Base-by-base conservation (phyloP, 2,888 invertebrate species). In the Tiliacea aurago region DNA sequence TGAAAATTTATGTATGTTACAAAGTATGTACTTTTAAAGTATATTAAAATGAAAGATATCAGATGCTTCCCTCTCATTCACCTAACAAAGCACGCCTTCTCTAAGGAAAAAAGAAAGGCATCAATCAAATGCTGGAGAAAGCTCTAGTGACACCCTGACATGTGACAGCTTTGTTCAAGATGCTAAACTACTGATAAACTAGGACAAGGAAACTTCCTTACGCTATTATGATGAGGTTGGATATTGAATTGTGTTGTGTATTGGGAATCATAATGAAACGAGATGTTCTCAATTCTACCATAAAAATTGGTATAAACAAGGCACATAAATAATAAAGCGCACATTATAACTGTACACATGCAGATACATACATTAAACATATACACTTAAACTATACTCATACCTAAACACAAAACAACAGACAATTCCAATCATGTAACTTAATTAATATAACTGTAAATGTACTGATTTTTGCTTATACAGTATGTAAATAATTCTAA, bases 91-190 rank as follows among this genome's bases (percentile, higher is more conserved):
- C 49, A 23, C 6, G 33, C 20, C 4, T 37, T 23, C 23, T 4
- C 18, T 7, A 45, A 13, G 13, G 20, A 11, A 43, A 11, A 43
- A 51, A 47, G 61, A 49, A 33, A 49, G 23, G 13, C 47, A 53
- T 75, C 41, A 76, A 76, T 76, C 77, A 76, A 68, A 41, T 33
- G 28, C 47, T 33, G 4, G 7, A 43, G 45, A 43, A 41, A 41
- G 41, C 23, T 65, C 6, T 9, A 33, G 15, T 20, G 23, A 63
- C 5, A 20, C 20, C 7, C 28, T 65, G 63, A 62, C 62, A 28
- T 10, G 13, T 51, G 51, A 43, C 56, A 73, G 65, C 49, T 23
- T 49, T 43, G 63, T 49, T 51, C 23, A 20, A 43, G 43, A 58
- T 72, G 47, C 41, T 37, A 67, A 69, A 53, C 70, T 55, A n/a